Evolutionary conservation across 2,113 vertebrate species (phyloP), one percentile per base, ranked within the genome.

Genomic region (Lamprologus lemairii): DNA sequence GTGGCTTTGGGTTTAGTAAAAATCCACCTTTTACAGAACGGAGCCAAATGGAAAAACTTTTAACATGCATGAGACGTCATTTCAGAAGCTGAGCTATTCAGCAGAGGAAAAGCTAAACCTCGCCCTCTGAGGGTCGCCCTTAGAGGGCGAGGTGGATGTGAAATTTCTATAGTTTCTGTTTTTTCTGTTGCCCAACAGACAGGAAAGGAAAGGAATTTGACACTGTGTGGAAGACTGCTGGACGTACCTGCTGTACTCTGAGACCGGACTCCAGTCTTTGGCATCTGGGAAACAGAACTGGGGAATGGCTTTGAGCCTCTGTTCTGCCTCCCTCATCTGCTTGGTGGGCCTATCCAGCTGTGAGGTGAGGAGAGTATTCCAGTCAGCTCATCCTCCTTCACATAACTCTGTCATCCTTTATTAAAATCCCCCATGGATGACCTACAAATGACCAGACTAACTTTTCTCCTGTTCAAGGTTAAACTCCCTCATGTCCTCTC

Each of bases 241-340:
- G 26, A 17, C 81, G 89, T 95, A 99, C 98, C 98, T 99, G 96
- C 86, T 97, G 86, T 98, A 99, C 28, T 99, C 98, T 1, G 97
- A 97, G 63, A 99, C 98, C 1, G 98, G 98, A 84, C 96, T 96
- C 98, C 99, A 99, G 95, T 99, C 99, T 95, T 98, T 99, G 91
- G 98, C 98, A 89, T 99, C 99, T n/a, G 99, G 99, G 91, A 99
- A 99, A 94, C 99, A 99, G 95, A 99, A 99, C 94, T 99, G 99
- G 8, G 99, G 99, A 86, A 99, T 99, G 23, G 99, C 99, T 95
- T 98, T 99, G 84, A 99, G 98, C 57, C 99, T 97, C 92, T 99
- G 98, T 88, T 99, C 99, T 0, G 98, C 98, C 89, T 99, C 99
- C 37, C 98, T 97, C 96, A 99, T 97, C 96, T 98, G 98, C 94